These are phyloP conservation scores for Campoletis raptor DNA, from an alignment of 2,888 invertebrate genomes.

Conservation along the genomic window DNA sequence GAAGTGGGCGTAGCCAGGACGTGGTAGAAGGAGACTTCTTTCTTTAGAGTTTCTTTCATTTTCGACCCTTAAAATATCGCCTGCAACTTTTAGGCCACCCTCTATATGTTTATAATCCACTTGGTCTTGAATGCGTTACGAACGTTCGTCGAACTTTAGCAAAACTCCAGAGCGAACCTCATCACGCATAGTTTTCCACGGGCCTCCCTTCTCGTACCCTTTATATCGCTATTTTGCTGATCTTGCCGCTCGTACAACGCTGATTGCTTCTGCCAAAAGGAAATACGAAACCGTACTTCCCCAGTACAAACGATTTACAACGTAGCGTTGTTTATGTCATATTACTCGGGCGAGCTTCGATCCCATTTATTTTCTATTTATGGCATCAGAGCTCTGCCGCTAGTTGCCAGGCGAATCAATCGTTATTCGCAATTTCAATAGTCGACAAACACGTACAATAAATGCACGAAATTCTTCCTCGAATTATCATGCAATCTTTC, in stretches of 20 bases:
- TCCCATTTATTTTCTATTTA: conserved; percentile 38
- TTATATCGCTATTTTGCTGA: conserved; percentile 41
- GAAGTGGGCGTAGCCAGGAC: not conserved
- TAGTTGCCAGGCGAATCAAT: not conserved
- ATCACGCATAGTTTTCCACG: conserved; percentile 32
- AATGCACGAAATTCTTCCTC: not conserved
- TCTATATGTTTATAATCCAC: not conserved
- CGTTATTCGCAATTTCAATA: not conserved
- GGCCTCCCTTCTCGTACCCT: conserved; percentile 14
- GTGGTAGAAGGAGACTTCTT: not conserved
- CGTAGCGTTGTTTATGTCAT: conserved; percentile 22
- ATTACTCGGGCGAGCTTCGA: conserved; percentile 17
- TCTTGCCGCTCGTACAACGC: conserved; percentile 26
- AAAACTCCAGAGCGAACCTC: conserved; percentile 17
- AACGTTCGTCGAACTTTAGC: conserved; percentile 62
- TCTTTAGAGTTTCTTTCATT: not conserved
- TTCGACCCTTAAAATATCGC: not conserved
- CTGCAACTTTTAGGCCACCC: not conserved
- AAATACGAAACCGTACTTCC: conserved; percentile 38
- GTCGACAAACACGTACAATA: not conserved
- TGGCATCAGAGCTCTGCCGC: not conserved
- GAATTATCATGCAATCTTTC: not conserved
- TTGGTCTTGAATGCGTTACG: conserved; percentile 29
- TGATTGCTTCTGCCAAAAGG: conserved; percentile 59
- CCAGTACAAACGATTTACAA: conserved; percentile 23